Conservation (phyloP, 2,113 vertebrate genomes). For the Cettia cetti region DNA sequence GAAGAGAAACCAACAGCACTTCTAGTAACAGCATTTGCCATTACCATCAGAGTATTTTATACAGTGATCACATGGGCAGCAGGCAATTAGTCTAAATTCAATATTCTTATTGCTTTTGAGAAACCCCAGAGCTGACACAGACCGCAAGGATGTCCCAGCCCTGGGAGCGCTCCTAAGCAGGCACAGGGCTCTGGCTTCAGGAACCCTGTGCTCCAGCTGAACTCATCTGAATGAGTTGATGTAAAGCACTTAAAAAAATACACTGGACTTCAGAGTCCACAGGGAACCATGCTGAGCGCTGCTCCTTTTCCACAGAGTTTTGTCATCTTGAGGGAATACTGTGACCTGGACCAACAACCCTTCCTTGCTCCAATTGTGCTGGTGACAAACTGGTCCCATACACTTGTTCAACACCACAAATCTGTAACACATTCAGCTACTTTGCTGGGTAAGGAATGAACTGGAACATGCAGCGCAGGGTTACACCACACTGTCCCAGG, state of each 20-base stretch:
- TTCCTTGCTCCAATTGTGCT: fast-evolving
- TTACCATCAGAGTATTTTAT: fast-evolving
- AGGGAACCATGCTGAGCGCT: fast-evolving
- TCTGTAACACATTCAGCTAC: not conserved
- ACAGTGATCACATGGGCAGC: not conserved
- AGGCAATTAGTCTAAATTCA: not conserved
- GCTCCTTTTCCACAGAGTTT: not conserved
- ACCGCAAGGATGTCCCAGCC: fast-evolving
- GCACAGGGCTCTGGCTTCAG: fast-evolving
- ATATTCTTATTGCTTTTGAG: not conserved
- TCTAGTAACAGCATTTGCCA: not conserved
- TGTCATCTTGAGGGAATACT: not conserved
- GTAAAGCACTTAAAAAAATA: not conserved
- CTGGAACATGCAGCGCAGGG: fast-evolving
- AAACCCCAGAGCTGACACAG: not conserved
- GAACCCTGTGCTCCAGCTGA: not conserved
- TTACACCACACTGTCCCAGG: fast-evolving
- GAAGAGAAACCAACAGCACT: not conserved
- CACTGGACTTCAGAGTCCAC: not conserved
- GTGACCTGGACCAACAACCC: not conserved
- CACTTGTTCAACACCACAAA: not conserved
- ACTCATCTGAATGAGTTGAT: not conserved
- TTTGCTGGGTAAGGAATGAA: not conserved
- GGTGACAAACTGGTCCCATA: not conserved
- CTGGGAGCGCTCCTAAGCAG: not conserved